Conservation (phyloP, 2,797 vertebrate genomes). For the Australoheros facetus region DNA sequence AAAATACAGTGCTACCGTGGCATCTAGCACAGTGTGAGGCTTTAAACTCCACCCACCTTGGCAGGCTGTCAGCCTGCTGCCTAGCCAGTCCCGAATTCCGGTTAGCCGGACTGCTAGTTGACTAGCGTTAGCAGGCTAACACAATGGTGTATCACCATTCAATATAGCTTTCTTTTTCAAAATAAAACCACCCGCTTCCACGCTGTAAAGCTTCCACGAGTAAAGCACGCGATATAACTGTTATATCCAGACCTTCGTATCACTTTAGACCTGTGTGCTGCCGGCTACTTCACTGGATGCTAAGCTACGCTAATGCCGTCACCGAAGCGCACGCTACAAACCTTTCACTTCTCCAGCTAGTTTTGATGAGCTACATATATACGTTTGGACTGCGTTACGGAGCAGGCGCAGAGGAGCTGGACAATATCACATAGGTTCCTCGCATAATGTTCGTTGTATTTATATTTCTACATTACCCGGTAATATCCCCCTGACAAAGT, state of each 20-base stretch:
- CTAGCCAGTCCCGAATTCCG: constrained; percentile 42
- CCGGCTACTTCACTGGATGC: constrained; percentile 3
- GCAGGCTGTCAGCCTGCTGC: constrained; percentile 41
- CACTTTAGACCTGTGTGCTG: background rate
- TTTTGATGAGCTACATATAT: constrained; percentile 53
- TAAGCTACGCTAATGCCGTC: constrained; percentile 31
- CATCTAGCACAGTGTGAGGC: background rate
- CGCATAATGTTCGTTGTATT: constrained; percentile 15
- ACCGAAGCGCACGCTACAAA: background rate
- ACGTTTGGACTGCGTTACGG: constrained; percentile 46
- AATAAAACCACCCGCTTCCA: constrained; percentile 9
- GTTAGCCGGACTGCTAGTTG: constrained; percentile 62
- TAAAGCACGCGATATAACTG: background rate
- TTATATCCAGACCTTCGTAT: constrained; percentile 11
- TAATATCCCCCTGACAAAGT: background rate
- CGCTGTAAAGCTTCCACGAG: background rate
- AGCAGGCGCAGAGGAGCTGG: constrained; percentile 64
- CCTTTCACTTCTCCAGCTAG: constrained; percentile 19
- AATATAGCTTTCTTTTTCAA: constrained; percentile 21
- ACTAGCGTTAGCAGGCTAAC: constrained; percentile 60
- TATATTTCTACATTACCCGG: constrained; percentile 13
- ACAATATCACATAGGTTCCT: constrained; percentile 24
- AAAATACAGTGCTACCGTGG: background rate
- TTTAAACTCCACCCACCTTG: constrained; percentile 73
- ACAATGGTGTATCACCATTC: constrained; percentile 6